Evolutionary conservation across 2,113 vertebrate genomes (phyloP), one percentile per base, ranked within the genome.

Genomic region (Talpa occidentalis): DNA sequence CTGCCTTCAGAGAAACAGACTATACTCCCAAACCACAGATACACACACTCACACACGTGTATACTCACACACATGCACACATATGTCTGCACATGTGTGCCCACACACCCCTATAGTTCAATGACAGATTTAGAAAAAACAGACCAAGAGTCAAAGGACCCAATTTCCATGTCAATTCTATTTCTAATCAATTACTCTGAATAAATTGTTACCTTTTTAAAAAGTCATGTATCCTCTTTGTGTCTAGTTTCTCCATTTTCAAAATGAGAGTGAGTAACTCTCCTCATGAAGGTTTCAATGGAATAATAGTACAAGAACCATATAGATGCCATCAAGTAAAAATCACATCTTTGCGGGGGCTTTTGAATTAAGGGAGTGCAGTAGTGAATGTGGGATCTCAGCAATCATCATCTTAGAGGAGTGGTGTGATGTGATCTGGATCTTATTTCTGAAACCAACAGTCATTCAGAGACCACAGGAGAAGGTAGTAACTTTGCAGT

Each of bases 221-320:
- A 84, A 95, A 76, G 14, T 40, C 19, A n/a, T 10, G 1, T 80
- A 60, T 70, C 7, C 9, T 88, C 7, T 73, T 30, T 90, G 10
- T 70, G 15, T 78, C 72, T 85, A 90, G 7, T 86, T 85, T 82
- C 76, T 93, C 32, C 32, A 69, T 70, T 96, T 94, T 49, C 12
- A 86, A 94, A 90, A 60, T 78, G 37, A 83, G 12, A 7, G 32
- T 73, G 74, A 82, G 69, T 84, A 79, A 60, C 22, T 87, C 26
- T 88, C 9, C 56, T 62, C 10, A 35, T 66, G 9, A 60, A 40
- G 10, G 28, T 0, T 28, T 52, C 44, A 52, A 56, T 49, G 76
- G 42, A 10, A 35, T 40, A 30, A 8, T 12, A 49, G 44, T 78
- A 2, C 52, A 84, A 72, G 62, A 78, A 40, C 24, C 37, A 73